Percentiles rank a stretch among this genome's conserved stretches.
Conservation (phyloP, 2,888 invertebrate genomes). For the Spisula subtruncata region DNA sequence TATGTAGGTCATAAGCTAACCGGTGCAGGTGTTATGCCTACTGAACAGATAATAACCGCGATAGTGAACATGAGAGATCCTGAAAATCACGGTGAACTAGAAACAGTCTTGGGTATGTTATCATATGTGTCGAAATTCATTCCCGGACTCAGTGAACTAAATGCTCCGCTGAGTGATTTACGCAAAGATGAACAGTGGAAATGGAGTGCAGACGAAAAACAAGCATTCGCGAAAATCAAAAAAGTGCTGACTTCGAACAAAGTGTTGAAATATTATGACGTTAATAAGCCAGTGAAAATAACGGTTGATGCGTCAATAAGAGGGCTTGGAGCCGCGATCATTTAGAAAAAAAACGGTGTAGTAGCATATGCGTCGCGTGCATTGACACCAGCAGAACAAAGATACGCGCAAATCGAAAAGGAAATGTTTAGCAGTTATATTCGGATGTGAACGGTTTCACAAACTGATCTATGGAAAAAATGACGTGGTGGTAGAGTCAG, state of each 20-base stretch:
- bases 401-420: conserved; percentile 70
- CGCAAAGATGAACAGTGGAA: background rate
- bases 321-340: conserved; percentile 55
- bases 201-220: conserved; percentile 20
- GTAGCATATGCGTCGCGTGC: conserved; percentile 65
- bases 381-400: conserved; percentile 59
- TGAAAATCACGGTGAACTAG: conserved; percentile 37
- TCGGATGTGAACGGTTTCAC: conserved; percentile 61
- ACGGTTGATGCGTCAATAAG: conserved; percentile 57
- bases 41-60: too few relatives aligned
- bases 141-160: conserved; percentile 35
- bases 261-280: conserved; percentile 63
- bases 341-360: conserved; percentile 55
- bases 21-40: too few relatives aligned
- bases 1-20: too few relatives aligned
- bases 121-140: conserved; percentile 53
- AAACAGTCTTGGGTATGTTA: too few relatives aligned
- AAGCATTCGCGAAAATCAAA: conserved; percentile 69
- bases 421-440: conserved; percentile 67
- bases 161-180: conserved; percentile 56
- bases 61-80: conserved; percentile 48
- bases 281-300: conserved; percentile 50
- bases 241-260: conserved; percentile 56
- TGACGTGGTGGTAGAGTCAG: conserved; percentile 51
- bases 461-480: conserved; percentile 61